These are phyloP conservation scores for Bubo bubo DNA, from an alignment of 2,113 vertebrate genomes.

Conservation along the genomic window DNA sequence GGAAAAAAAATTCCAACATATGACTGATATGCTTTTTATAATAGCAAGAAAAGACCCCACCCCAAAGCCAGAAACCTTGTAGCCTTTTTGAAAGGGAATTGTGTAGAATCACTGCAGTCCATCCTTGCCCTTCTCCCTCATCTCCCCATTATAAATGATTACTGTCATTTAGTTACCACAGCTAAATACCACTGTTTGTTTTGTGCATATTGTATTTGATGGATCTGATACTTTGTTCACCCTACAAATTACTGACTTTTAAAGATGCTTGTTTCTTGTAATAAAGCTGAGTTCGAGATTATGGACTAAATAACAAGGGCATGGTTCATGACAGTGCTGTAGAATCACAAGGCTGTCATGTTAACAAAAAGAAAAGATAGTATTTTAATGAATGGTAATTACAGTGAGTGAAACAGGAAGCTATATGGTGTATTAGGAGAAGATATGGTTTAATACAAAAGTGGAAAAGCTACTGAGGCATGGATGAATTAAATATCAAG, in stretches of 20 bases:
- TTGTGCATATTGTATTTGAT: fast-evolving
- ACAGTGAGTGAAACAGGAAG: not conserved
- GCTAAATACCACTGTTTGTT: not conserved
- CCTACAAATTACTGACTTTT: constrained; percentile 5
- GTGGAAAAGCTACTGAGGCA: not conserved
- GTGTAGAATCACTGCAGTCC: not conserved
- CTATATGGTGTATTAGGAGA: not conserved
- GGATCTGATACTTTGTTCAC: not conserved
- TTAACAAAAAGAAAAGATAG: not conserved
- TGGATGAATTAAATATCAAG: not conserved
- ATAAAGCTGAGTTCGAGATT: not conserved
- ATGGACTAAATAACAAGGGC: not conserved
- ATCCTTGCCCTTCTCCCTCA: not conserved
- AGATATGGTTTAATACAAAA: not conserved
- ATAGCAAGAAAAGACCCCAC: not conserved
- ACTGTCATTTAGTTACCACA: not conserved
- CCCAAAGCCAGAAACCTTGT: not conserved
- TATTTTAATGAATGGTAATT: not conserved
- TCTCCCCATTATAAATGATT: not conserved
- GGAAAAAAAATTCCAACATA: not conserved
- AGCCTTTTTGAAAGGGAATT: not conserved
- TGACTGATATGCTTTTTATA: not conserved
- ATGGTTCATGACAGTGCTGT: not conserved
- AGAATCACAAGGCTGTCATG: not conserved
- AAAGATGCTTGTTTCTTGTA: not conserved